These are phyloP conservation scores for Spea hammondii DNA, from an alignment of 2,797 vertebrate genomes.

Conservation along the genomic window DNA sequence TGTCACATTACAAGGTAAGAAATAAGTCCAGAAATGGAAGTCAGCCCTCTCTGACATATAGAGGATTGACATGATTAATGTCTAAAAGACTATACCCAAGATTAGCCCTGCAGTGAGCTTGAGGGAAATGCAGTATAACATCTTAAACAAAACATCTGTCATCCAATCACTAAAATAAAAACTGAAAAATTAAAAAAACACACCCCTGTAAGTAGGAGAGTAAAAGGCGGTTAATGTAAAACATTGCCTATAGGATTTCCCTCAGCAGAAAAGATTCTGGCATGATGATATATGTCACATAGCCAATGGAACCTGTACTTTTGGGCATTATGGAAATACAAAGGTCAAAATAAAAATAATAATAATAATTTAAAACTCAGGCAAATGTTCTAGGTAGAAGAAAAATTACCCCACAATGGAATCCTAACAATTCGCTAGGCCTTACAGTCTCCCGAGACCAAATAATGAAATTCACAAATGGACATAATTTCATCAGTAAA, in stretches of 20 bases:
- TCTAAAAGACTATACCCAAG: conserved; percentile 36
- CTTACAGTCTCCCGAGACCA: conserved; percentile 1
- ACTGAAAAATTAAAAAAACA: conserved; percentile 24
- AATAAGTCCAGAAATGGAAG: conserved; percentile 25
- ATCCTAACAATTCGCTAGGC: conserved; percentile 6
- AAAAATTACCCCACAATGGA: conserved; percentile 18
- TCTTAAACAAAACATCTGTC: conserved; percentile 47
- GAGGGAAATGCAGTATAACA: conserved; percentile 47
- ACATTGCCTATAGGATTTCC: conserved; percentile 42
- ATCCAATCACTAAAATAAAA: conserved; percentile 39
- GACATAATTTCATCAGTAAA: neutral
- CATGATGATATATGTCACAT: conserved; percentile 29
- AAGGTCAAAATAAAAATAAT: neutral
- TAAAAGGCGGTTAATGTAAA: conserved; percentile 42
- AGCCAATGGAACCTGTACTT: conserved; percentile 25
- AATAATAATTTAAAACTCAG: conserved; percentile 23
- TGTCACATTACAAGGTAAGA: conserved; percentile 21
- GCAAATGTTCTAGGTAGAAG: conserved; percentile 18
- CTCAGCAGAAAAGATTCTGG: conserved; percentile 12
- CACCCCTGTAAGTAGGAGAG: conserved; percentile 41
- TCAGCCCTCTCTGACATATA: conserved; percentile 35
- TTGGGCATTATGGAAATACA: conserved; percentile 6
- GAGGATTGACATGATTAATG: conserved; percentile 44
- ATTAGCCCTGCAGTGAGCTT: conserved; percentile 47
- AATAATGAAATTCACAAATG: conserved; percentile 12